Evolutionary conservation across 2,113 vertebrate genomes (phyloP), one percentile per base, ranked within the genome.

Genomic region (Haliaeetus leucogaster): DNA sequence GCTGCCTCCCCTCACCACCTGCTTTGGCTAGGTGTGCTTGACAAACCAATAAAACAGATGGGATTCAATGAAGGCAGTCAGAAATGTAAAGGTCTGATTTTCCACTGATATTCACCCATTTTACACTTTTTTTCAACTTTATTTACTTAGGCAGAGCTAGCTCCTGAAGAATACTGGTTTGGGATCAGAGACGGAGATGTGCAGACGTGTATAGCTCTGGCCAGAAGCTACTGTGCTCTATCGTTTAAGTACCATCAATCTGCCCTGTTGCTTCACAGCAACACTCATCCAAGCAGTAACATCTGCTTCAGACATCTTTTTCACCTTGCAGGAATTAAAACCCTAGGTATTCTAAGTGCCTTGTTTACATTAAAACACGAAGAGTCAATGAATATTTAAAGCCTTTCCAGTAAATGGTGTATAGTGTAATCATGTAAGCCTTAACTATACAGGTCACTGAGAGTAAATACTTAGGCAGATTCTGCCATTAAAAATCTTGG

Each of bases 381-480:
- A 68, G 87, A 95, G 82, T 65, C 81, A 83, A 95, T 96, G 93
- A 96, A 97, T 95, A 97, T 97, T 98, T 97, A 97, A 97, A 96
- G 89, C 59, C 63, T 72, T 93, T 94, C 90, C 94, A 93, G 92
- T 93, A 97, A 94, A 95, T 93, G 86, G 80, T 90, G n/a, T 95
- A 80, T 82, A 81, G 90, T 76, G 70, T 82, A 96, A 97, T 96
- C 92, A 95, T 93, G 71, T 94, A 93, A 95, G 85, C 58, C 78
- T 96, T 94, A 95, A 96, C 92, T 93, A 74, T 70, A 83, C 68
- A 93, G 93, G 89, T 89, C 94, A 85, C 74, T 76, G 50, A 87
- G 90, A 97, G 86, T 94, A 96, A 96, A 96, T 82, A 92, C 65
- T 92, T 78, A 71, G 79, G 43, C 70, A 93, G 78, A 95, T 73